Base-by-base conservation (phyloP, 2,113 vertebrate species). In the Oryzias woworae region DNA sequence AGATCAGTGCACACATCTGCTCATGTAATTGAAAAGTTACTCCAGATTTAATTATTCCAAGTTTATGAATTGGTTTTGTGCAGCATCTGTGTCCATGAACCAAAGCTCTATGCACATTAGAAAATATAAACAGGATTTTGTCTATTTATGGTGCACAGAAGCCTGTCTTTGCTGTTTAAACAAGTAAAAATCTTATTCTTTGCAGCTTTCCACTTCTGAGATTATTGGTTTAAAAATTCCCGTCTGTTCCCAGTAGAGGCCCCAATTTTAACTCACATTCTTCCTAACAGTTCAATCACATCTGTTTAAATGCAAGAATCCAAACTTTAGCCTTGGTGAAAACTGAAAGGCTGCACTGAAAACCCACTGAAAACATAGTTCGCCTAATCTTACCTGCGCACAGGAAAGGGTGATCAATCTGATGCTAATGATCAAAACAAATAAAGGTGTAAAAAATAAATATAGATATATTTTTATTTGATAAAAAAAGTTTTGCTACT, bases 61-160 rank as follows among this genome's bases (percentile, higher is more conserved):
- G 63, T 65, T 83, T 62, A 42, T 61, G 69, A 76, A 50, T 57
- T 65, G 46, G 26, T 65, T 73, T 63, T 69, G 16, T 1, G 13
- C 75, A 55, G 71, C 79, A 67, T 82, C 77, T 77, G 76, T 68
- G 71, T 63, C 71, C 72, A 81, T 63, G 71, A 73, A 79, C 63
- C 16, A 69, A 71, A 69, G 67, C 78, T 65, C 58, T 58, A 50
- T 75, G 59, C 67, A 75, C 73, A 77, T 65, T 47, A 52, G 61
- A 64, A 53, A 57, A 70, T 66, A 73, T 72, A 66, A 73, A 76
- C 56, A 75, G 66, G 77, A 18, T 63, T 55, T 53, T 52, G 80
- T 77, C 51, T 79, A 24, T 56, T 31, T 45, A 57, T 12, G 52
- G 60, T 49, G 44, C 53, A 41, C 70, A 69, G 75, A 68, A 62